Evolutionary conservation across 1,140 invertebrate genomes (phyloP), one percentile per base, ranked within the genome.

Genomic region (Cyclargus thomasi): DNA sequence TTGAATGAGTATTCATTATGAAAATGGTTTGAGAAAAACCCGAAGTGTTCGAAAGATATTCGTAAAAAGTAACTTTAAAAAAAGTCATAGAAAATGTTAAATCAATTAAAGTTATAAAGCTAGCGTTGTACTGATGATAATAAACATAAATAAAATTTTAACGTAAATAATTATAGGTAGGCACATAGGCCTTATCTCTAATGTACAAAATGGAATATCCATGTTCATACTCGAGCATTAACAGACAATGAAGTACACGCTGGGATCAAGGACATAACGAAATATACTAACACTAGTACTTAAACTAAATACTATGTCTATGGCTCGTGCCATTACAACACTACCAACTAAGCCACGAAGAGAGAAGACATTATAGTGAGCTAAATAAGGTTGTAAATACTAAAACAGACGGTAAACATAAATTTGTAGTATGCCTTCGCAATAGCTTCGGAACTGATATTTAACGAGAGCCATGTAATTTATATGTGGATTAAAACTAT

Each of bases 401-500:
- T 29, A 21, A 64, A 36, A 63, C 11, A 36, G 67, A 70, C 11
- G 29, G 47, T 67, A 21, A 16, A 65, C 20, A 74, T 77, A 76
- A 70, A 72, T 71, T 68, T 62, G 72, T 74, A 75, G 76, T 80
- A 78, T 78, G 75, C 78, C 76, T 75, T 57, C 74, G 75, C 76
- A 80, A 81, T 79, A 74, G 74, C 75, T 70, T 80, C 71, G 70
- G 70, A 76, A 77, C 76, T 80, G 79, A 82, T 81, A 83, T 82
- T 84, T 84, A 82, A 82, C 79, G 74, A 74, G 74, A 67, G 71
- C 68, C 59, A 64, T 72, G 74, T 83, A 80, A 82, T 84, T 81
- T 84, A 82, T 79, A 75, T 81, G 75, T 78, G 70, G 71, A 82
- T 84, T 82, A 84, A 76, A 79, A 81, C 76, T 73, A 77, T 78